Evolutionary conservation across 2,888 invertebrate genomes (phyloP), one percentile per base, ranked within the genome.

Genomic region (Meliscaeva auricollis): DNA sequence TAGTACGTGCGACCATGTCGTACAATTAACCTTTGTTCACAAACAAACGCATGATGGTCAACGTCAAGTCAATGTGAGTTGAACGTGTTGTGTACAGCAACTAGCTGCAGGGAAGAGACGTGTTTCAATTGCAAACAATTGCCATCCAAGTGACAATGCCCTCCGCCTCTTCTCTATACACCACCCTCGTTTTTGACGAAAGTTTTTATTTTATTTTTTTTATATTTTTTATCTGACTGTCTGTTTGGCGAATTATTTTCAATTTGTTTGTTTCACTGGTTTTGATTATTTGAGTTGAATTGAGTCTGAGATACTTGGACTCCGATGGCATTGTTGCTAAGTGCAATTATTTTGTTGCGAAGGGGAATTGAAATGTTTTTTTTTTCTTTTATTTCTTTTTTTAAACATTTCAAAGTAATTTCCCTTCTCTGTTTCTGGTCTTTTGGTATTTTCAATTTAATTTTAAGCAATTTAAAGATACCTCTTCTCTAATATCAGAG

Each of bases 111-210:
- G 20, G 13, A 26, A 11, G 69, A 58, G 83, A 84, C 83, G 83
- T 79, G 83, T 84, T 79, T 74, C 75, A 84, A 83, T 78, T 79
- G 70, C 78, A 64, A 84, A 46, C 74, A 84, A 84, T 84, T 75
- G 79, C 70, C 83, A 74, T 70, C 50, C 38, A 22, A 74, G 50
- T 78, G 83, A 74, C 72, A 83, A 74, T 83, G 64, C 69, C 44
- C 73, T 46, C 73, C 15, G 20, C 35, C 32, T 0, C 26, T n/a
- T 4, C 32, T 13, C 11, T 13, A 6, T 9, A 13, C 32, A 22
- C 32, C 64, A 22, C 54, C 69, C 54, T 66, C 30, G 64, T 56
- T 64, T 69, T 74, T 83, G 74, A 75, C 44, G 46, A 83, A 60
- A 56, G 64, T 78, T 77, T 69, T 15, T 32, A 35, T 26, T 15